phyloP scores from a whole-genome alignment of 2,888 invertebrate species.

The Rhimphoctona megacephalus region DNA sequence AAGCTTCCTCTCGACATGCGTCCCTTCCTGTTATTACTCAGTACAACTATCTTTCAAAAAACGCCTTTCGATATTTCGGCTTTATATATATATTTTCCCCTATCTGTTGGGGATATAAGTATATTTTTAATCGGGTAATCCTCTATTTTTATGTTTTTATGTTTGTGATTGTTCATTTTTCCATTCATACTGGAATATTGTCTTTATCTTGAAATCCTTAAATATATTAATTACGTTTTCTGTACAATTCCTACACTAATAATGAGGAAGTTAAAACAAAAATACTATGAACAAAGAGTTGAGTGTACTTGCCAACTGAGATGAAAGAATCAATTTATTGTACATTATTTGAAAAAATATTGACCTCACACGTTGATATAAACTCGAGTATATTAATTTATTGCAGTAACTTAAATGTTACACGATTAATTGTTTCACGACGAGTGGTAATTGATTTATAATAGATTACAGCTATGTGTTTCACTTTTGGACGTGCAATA shows the following conservation, averaged over 20 bases:
- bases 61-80: background rate
- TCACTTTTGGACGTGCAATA: slow-evolving; percentile 13
- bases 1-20: slow-evolving; percentile 39
- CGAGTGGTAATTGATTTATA: slow-evolving; percentile 11
- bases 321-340: background rate
- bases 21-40: slow-evolving; percentile 7
- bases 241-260: no score
- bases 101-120: background rate
- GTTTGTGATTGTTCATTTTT: background rate
- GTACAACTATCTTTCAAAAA: slow-evolving; percentile 9
- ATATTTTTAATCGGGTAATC: background rate
- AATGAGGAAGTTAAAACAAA: no score
- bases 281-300: background rate
- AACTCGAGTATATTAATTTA: background rate
- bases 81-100: background rate
- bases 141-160: background rate
- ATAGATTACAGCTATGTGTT: slow-evolving; percentile 1
- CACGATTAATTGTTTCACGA: background rate
- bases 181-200: background rate
- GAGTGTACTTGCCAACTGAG: background rate
- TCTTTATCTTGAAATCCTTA: no score
- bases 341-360: background rate
- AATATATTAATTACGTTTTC: no score
- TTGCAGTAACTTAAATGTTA: background rate
- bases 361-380: background rate